Conservation (phyloP, 2,113 vertebrate genomes). For the Macquaria australasica region DNA sequence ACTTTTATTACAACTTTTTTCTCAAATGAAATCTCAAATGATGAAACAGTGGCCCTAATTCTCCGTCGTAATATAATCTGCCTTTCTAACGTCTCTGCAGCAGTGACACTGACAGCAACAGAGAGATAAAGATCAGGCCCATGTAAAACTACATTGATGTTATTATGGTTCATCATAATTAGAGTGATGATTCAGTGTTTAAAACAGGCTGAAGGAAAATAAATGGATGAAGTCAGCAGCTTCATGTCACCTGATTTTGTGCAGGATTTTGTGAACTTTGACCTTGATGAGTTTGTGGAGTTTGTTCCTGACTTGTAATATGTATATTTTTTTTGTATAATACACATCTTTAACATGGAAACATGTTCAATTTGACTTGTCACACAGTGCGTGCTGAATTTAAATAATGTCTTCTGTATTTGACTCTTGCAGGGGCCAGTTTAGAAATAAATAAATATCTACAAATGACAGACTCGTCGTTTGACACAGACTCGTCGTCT, state of each 20-base stretch:
- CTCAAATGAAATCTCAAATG: too few relatives aligned
- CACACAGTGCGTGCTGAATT: not conserved
- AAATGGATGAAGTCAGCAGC: not conserved
- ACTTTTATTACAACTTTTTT: too few relatives aligned
- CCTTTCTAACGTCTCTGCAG: too few relatives aligned
- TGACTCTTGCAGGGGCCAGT: too few relatives aligned
- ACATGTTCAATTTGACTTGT: not conserved
- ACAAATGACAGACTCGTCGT: too few relatives aligned
- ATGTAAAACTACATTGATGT: not conserved
- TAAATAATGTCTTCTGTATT: too few relatives aligned
- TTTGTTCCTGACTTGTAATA: not conserved
- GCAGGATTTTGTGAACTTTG: not conserved
- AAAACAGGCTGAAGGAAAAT: not conserved
- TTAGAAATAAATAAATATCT: too few relatives aligned
- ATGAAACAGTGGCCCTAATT: too few relatives aligned
- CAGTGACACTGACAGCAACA: not conserved
- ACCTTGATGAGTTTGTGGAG: not conserved
- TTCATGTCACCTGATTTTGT: not conserved
- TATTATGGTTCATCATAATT: slow-evolving; percentile 19
- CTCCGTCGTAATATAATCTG: too few relatives aligned
- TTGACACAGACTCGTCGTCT: too few relatives aligned
- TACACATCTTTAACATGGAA: not conserved
- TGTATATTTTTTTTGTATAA: not conserved
- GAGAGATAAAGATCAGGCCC: not conserved
- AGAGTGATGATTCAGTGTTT: slow-evolving; percentile 23